Conservation (phyloP, 2,888 invertebrate species). For the Azorinus chamasolen region DNA sequence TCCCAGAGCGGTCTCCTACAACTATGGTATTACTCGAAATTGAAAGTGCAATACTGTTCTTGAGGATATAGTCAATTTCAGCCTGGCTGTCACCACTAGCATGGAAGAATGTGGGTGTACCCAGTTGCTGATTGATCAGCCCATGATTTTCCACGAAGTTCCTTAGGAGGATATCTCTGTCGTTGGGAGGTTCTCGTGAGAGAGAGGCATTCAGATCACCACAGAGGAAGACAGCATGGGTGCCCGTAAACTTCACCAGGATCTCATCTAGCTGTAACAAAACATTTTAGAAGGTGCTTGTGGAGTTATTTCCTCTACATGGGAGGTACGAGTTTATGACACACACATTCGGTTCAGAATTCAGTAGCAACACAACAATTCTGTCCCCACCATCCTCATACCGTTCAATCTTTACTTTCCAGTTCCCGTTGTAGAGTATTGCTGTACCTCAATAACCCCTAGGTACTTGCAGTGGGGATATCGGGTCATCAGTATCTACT, state of each 20-base stretch:
- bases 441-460: slow-evolving; percentile 2
- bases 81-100: neutral
- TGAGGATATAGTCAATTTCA: no score
- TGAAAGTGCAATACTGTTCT: no score
- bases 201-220: slow-evolving; percentile 10
- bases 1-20: neutral
- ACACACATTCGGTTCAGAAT: neutral
- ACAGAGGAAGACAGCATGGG: slow-evolving; percentile 1
- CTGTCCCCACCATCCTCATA: neutral
- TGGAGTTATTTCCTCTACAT: slow-evolving; percentile 1
- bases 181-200: neutral
- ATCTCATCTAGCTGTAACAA: no score
- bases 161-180: neutral
- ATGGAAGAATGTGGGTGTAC: slow-evolving; percentile 2
- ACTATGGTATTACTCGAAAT: neutral
- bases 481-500: neutral
- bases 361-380: neutral
- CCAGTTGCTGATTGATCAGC: neutral
- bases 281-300: no score
- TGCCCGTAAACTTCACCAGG: no score
- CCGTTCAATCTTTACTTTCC: neutral
- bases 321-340: neutral
- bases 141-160: neutral
- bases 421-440: neutral
- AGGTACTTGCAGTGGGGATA: neutral